These are phyloP conservation scores for Dallia pectoralis DNA, from an alignment of 2,797 vertebrate genomes.

Conservation along the genomic window DNA sequence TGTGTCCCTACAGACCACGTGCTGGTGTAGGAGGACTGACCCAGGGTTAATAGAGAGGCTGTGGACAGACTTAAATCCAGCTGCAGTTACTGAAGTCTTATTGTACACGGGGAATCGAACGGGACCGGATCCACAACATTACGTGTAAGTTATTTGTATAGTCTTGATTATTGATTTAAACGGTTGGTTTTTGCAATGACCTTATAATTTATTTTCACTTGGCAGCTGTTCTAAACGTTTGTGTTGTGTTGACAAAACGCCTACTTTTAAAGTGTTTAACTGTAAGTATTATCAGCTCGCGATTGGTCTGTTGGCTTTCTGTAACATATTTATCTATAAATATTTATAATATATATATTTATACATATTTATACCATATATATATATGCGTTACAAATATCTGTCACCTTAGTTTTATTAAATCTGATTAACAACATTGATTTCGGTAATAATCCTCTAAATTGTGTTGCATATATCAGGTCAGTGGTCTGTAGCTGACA, in stretches of 20 bases:
- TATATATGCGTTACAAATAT: neutral
- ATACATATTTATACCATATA: too few species aligned
- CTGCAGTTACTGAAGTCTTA: neutral
- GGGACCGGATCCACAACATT: conserved; percentile 17
- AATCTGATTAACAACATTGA: neutral
- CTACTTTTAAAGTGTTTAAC: too few species aligned
- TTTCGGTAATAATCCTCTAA: neutral
- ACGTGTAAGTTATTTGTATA: neutral
- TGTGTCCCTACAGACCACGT: neutral
- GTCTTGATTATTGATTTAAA: neutral
- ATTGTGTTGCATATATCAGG: neutral
- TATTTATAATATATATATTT: neutral
- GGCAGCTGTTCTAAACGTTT: neutral
- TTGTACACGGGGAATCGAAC: conserved; percentile 9
- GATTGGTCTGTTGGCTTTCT: too few species aligned
- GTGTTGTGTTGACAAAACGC: neutral
- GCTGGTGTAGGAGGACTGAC: neutral
- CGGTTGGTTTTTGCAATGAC: neutral
- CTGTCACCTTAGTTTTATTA: neutral
- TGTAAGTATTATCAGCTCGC: too few species aligned
- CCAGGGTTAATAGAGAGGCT: neutral
- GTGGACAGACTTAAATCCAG: neutral
- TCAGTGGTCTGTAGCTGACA: conserved; percentile 5
- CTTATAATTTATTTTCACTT: neutral
- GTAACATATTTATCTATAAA: too few species aligned